Conservation (phyloP, 2,113 vertebrate species). For the Brachyistius frenatus region DNA sequence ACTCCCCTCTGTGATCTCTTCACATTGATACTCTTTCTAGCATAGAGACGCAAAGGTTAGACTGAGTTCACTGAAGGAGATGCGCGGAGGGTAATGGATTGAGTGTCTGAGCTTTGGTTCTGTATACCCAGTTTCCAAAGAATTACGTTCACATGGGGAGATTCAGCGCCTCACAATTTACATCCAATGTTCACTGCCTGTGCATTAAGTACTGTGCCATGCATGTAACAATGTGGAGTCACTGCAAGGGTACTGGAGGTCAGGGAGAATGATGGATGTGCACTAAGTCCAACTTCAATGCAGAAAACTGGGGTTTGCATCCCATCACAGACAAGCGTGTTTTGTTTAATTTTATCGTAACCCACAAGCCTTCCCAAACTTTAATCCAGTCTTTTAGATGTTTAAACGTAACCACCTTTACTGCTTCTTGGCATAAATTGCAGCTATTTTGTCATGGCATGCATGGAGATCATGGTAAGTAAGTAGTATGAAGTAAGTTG, state of each 20-base stretch:
- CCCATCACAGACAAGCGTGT: no score
- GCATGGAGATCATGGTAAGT: no score
- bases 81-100: conserved; percentile 51
- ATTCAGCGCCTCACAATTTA: conserved; percentile 13
- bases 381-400: no score
- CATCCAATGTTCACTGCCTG: neutral
- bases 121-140: conserved; percentile 2
- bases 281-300: no score
- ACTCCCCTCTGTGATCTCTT: conserved; percentile 66
- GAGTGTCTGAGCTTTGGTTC: conserved; percentile 23
- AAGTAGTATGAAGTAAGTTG: no score
- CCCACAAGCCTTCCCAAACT: no score
- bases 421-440: no score
- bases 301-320: no score
- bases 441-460: no score
- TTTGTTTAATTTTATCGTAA: no score
- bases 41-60: conserved; percentile 58
- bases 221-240: rapidly evolving
- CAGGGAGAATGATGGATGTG: no score
- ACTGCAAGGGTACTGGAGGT: neutral
- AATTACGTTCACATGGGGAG: conserved; percentile 31
- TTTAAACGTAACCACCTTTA: no score
- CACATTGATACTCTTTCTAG: conserved; percentile 64
- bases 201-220: neutral
- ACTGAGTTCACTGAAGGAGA: conserved; percentile 47